A percentile compares a stretch with the other conserved stretches of the same genome.
phyloP scores from a whole-genome alignment of 2,888 invertebrate species.

The Catocala fraxini region DNA sequence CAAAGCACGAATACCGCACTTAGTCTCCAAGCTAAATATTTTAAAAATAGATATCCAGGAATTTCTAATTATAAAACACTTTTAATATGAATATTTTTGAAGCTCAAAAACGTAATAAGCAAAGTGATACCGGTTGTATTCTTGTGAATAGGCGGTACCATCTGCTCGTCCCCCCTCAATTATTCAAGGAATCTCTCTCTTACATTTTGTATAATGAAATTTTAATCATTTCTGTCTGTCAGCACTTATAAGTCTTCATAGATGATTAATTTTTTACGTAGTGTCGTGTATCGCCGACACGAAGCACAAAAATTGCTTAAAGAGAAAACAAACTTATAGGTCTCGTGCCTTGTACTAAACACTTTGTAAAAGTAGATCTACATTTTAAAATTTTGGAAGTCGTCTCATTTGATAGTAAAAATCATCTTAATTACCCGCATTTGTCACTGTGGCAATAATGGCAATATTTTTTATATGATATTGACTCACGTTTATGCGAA shows the following conservation, averaged over 20 bases:
- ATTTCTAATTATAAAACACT: conserved; percentile 18
- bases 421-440: too few species aligned
- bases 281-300: neutral
- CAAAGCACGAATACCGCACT: conserved; percentile 4
- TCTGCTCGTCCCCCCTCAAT: conserved; percentile 67
- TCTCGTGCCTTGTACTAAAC: conserved; percentile 6
- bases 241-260: conserved; percentile 58
- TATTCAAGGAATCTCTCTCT: conserved; percentile 78
- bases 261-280: conserved; percentile 52
- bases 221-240: conserved; percentile 72
- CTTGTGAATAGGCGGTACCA: conserved; percentile 43
- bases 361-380: neutral
- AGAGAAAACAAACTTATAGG: conserved; percentile 2
- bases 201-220: conserved; percentile 79
- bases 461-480: too few species aligned
- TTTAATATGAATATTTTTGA: conserved; percentile 26
- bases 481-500: too few species aligned
- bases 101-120: conserved; percentile 33
- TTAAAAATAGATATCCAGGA: conserved; percentile 11
- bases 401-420: too few species aligned
- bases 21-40: conserved; percentile 1
- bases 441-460: too few species aligned
- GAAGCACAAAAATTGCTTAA: conserved; percentile 9
- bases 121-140: conserved; percentile 51
- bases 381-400: too few species aligned